These are phyloP conservation scores for Peromyscus californicus DNA, from an alignment of 2,113 vertebrate genomes.

Conservation along the genomic window DNA sequence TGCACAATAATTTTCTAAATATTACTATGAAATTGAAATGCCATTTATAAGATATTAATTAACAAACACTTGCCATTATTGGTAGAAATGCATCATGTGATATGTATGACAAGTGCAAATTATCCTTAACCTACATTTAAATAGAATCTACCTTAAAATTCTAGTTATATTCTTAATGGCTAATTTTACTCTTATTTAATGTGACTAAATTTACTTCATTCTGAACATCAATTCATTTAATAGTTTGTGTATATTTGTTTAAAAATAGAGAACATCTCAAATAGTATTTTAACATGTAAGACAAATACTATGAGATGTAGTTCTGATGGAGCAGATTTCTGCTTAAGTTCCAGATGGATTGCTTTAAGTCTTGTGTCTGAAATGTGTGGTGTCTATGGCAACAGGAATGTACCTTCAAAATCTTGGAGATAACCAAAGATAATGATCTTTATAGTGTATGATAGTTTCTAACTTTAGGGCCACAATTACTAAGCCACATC, in stretches of 20 bases:
- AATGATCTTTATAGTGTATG: background rate
- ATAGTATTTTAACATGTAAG: background rate
- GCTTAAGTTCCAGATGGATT: background rate
- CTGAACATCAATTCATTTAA: background rate
- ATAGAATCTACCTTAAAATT: background rate
- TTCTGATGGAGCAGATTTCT: background rate
- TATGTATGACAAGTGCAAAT: background rate
- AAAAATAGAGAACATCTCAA: background rate
- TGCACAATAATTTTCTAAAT: background rate
- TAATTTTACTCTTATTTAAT: background rate
- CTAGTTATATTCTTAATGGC: background rate
- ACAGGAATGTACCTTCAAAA: background rate
- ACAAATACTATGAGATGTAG: background rate
- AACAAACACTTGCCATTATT: background rate
- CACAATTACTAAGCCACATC: background rate
- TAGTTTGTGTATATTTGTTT: background rate
- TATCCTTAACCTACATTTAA: background rate
- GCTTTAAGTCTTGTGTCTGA: background rate
- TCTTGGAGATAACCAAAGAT: background rate
- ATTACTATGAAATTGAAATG: background rate
- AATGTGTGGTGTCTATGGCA: background rate
- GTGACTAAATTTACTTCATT: background rate
- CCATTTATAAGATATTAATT: background rate
- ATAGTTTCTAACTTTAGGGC: background rate
- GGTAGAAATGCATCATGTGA: background rate